These are phyloP conservation scores for Chaetoderma sp. DNA, from an alignment of 2,888 invertebrate genomes.

Conservation along the genomic window DNA sequence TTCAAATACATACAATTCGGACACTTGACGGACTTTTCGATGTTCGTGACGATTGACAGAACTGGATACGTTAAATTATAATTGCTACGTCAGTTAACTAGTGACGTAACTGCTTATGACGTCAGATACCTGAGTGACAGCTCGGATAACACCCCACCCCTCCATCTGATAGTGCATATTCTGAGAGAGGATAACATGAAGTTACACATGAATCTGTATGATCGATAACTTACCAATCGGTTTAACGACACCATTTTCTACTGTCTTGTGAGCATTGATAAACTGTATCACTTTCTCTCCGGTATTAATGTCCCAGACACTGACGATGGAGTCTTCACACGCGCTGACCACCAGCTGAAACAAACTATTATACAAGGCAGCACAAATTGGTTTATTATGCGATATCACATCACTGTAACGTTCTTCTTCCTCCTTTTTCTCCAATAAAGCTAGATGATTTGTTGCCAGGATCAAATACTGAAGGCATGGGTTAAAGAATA, in stretches of 20 bases:
- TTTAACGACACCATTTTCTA: slow-evolving; percentile 77
- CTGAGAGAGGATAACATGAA: too few species aligned
- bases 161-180: too few species aligned
- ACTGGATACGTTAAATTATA: too few species aligned
- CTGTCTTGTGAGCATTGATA: slow-evolving; percentile 74
- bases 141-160: too few species aligned
- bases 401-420: slow-evolving; percentile 69
- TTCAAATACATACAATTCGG: too few species aligned
- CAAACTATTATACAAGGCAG: slow-evolving; percentile 79
- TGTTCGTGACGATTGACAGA: too few species aligned
- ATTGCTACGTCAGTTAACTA: too few species aligned
- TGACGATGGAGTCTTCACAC: slow-evolving; percentile 83
- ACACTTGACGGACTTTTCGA: too few species aligned
- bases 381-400: slow-evolving; percentile 78
- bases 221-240: too few species aligned
- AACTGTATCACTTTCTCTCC: slow-evolving; percentile 70
- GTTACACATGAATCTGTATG: too few species aligned
- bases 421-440: slow-evolving; percentile 47
- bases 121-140: too few species aligned
- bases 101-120: too few species aligned
- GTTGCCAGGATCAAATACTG: slow-evolving; percentile 48
- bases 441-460: slow-evolving; percentile 44
- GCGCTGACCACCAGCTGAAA: slow-evolving; percentile 81
- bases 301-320: slow-evolving; percentile 83
- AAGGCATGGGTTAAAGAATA: slow-evolving; percentile 43